phyloP scores from a whole-genome alignment of 2,888 invertebrate species.

The Cephus nigrinus region DNA sequence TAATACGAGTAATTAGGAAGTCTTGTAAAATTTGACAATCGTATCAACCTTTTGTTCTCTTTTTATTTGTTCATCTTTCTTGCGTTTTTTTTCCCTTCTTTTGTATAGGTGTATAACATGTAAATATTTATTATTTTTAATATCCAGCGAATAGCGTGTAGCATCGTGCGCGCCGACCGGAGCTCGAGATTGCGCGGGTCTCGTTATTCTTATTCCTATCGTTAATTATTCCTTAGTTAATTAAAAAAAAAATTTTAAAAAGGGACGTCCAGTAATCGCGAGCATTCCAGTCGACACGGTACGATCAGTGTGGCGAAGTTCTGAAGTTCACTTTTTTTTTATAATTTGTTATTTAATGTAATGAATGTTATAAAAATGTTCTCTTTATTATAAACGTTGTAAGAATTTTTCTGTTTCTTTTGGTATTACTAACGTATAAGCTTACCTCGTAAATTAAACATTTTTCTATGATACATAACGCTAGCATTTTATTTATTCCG shows the following conservation, averaged over 20 bases:
- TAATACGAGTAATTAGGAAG: not conserved
- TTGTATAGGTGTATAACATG: conserved; percentile 50
- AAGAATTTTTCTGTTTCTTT: conserved; percentile 60
- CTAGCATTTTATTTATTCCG: conserved; percentile 35
- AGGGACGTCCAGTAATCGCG: not conserved
- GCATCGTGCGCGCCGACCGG: not conserved
- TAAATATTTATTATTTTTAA: conserved; percentile 64
- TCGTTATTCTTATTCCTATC: conserved; percentile 1
- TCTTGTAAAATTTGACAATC: conserved; percentile 52
- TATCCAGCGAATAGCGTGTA: conserved; percentile 32
- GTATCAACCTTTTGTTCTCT: conserved; percentile 50
- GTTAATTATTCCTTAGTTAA: not conserved
- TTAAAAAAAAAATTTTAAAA: not conserved
- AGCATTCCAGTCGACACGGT: conserved; percentile 29
- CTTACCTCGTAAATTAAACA: conserved; percentile 61
- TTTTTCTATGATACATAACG: conserved; percentile 55
- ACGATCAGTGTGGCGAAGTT: conserved; percentile 42
- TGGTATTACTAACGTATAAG: conserved; percentile 63
- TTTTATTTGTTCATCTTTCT: conserved; percentile 48
- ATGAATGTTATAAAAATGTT: conserved; percentile 62
- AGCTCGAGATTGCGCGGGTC: not conserved
- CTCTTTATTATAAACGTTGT: conserved; percentile 60
- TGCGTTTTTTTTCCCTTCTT: conserved; percentile 40
- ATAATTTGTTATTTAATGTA: conserved; percentile 66
- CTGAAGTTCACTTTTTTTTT: conserved; percentile 47